Evolutionary conservation across 2,113 vertebrate genomes (phyloP).

Genomic region (Equus quagga): DNA sequence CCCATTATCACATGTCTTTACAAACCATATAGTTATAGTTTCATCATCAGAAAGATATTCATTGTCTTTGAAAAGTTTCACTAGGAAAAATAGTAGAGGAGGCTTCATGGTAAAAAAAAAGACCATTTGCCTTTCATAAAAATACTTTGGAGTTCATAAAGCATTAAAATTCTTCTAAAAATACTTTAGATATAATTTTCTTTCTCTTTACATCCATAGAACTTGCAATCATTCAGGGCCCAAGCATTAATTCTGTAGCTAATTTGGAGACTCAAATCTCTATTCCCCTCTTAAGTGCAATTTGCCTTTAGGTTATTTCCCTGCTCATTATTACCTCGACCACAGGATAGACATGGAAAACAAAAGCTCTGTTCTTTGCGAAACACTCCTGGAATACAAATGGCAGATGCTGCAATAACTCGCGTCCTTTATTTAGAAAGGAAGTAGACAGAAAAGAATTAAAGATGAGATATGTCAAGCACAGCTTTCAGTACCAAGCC

Average conservation of each 20-base stretch:
- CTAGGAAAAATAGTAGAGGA: neutral
- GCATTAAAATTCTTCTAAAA: conserved; percentile 34
- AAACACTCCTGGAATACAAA: conserved; percentile 62
- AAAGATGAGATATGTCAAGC: conserved; percentile 50
- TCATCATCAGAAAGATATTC: conserved; percentile 12
- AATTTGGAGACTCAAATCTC: conserved; percentile 39
- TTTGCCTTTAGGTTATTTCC: conserved; percentile 39
- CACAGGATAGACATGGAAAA: conserved; percentile 37
- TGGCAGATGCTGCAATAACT: neutral
- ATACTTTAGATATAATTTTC: neutral
- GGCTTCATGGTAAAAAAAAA: neutral
- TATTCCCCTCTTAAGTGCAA: neutral
- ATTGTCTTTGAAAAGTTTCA: neutral
- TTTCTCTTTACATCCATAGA: conserved; percentile 12
- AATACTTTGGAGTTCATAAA: conserved; percentile 33
- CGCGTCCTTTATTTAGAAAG: conserved; percentile 47
- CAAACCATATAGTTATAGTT: conserved; percentile 8
- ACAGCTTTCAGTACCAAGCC: conserved; percentile 27
- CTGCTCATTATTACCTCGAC: neutral
- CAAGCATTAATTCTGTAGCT: neutral
- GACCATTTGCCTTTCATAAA: neutral
- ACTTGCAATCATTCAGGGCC: neutral
- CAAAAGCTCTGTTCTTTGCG: conserved; percentile 46
- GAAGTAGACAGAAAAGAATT: conserved; percentile 64
- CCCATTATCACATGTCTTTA: neutral